Base-by-base conservation (phyloP, 2,797 vertebrate genomes). In the Acanthornis magna region DNA sequence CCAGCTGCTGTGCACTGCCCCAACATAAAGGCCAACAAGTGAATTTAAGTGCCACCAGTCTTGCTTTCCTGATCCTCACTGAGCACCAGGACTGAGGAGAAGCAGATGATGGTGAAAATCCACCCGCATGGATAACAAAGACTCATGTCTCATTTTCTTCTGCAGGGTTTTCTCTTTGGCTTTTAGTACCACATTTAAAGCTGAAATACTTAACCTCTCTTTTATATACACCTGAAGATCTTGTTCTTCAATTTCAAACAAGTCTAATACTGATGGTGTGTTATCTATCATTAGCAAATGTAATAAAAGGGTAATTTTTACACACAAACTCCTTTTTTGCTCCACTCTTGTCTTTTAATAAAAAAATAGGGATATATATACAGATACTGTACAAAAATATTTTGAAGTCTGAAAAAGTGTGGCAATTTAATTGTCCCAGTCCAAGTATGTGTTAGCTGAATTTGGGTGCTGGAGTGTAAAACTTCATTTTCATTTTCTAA, bases 11-110 rank as follows among this genome's bases (percentile, higher is more conserved):
- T 55, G 20, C 13, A 32, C 36, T 14, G 43, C 45, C 43, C 32
- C 23, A n/a, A 1, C 0, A 0, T 20, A 55, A 88, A 73, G 75
- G 11, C 19, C 8, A 25, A 3, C 0, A 1, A 47, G 11, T 14
- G 38, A 79, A 58, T 11, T 9, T 34, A 36, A 32, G 42, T 63
- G 70, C 30, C 7, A 1, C 27, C 1, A 3, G 16, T 40, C 20
- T 81, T 77, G 25, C 36, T 72, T 72, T 78, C 50, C 51, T 62
- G 32, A 20, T 66, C 14, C 18, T 63, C 54, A 11, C 26, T 66
- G 30, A 79, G 29, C 9, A 51, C 36, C 27, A 72, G 53, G 36
- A n/a, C 53, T 3, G 5, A 80, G 34, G 36, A 58, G 34, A 85
- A 74, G 38, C 23, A 83, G 23, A 21, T 65, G 29, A 77, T 53